Conservation (phyloP, 1,140 invertebrate genomes). For the Drosophila subobscura region DNA sequence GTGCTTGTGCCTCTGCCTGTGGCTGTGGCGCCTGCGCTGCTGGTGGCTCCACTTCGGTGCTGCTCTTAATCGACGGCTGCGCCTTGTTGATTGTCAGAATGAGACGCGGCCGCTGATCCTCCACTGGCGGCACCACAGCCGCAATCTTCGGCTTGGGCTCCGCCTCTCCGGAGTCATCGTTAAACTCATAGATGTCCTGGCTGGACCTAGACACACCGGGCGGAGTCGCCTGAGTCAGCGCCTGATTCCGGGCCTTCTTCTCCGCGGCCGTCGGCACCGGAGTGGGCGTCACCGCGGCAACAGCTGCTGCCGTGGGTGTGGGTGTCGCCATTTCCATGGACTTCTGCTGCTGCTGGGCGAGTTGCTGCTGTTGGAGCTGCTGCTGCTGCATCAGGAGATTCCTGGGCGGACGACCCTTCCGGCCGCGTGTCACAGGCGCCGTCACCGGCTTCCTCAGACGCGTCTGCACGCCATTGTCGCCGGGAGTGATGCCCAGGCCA, state of each 20-base stretch:
- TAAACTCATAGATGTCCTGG: slow-evolving; percentile 91
- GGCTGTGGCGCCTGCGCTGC: slow-evolving; percentile 9
- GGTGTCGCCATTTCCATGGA: slow-evolving; percentile 19
- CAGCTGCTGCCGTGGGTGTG: not conserved
- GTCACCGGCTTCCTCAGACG: slow-evolving; percentile 63
- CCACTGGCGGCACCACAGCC: not conserved
- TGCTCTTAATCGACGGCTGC: slow-evolving; percentile 44
- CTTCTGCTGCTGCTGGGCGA: slow-evolving; percentile 49
- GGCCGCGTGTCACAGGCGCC: slow-evolving; percentile 58
- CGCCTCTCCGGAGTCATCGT: slow-evolving; percentile 90
- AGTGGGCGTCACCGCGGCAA: slow-evolving; percentile 3
- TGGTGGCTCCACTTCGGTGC: slow-evolving; percentile 46
- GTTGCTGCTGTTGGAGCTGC: slow-evolving; percentile 64
- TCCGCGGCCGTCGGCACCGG: slow-evolving; percentile 64
- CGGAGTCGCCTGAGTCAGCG: slow-evolving; percentile 10
- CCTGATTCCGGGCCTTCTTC: slow-evolving; percentile 73
- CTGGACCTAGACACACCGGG: slow-evolving; percentile 27
- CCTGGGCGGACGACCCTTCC: slow-evolving; percentile 75
- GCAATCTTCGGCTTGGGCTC: slow-evolving; percentile 79
- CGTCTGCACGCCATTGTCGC: slow-evolving; percentile 72
- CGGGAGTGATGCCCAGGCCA: slow-evolving; percentile 36
- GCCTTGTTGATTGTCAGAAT: slow-evolving; percentile 90
- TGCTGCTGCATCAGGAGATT: slow-evolving; percentile 68
- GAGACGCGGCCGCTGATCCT: slow-evolving; percentile 87
- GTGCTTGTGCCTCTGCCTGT: slow-evolving; percentile 24